Conservation (phyloP, 2,113 vertebrate genomes). For the Ardeotis arabs region DNA sequence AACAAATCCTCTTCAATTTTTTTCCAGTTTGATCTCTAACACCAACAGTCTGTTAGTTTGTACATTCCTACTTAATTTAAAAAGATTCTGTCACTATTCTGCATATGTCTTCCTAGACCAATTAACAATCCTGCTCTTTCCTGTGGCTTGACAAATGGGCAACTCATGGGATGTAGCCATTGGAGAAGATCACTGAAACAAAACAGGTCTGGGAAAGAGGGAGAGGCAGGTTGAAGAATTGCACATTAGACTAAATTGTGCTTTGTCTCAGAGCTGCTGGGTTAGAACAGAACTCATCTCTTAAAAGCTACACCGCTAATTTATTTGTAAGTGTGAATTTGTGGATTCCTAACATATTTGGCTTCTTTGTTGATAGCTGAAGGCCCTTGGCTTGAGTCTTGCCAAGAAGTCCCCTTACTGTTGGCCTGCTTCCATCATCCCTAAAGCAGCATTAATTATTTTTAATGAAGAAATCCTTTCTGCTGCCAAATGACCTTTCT, state of each 20-base stretch:
- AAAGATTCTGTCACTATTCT: slow-evolving; percentile 2
- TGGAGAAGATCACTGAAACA: background rate
- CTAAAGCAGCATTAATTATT: slow-evolving; percentile 66
- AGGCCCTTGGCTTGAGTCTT: slow-evolving; percentile 50
- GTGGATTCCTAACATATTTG: slow-evolving; percentile 53
- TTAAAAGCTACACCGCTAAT: slow-evolving; percentile 19
- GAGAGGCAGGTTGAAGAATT: background rate
- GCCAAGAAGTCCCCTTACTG: slow-evolving; percentile 56
- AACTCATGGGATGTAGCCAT: background rate
- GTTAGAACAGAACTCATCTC: background rate
- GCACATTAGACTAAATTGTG: background rate
- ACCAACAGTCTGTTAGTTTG: background rate
- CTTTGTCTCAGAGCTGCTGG: background rate
- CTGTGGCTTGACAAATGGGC: background rate
- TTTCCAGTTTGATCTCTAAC: background rate
- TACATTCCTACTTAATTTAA: background rate
- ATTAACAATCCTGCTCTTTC: background rate
- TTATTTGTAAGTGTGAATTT: slow-evolving; percentile 48
- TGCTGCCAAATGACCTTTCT: slow-evolving; percentile 61
- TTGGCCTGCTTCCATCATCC: slow-evolving; percentile 53
- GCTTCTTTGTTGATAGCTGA: slow-evolving; percentile 42
- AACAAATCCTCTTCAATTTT: background rate
- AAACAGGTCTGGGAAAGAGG: background rate
- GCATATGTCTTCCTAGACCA: background rate
- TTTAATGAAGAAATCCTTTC: slow-evolving; percentile 65